A percentile compares a stretch with the other conserved stretches of the same genome.
Evolutionary conservation across 1,140 invertebrate species (phyloP).

Genomic region (Armadillidium nasatum): DNA sequence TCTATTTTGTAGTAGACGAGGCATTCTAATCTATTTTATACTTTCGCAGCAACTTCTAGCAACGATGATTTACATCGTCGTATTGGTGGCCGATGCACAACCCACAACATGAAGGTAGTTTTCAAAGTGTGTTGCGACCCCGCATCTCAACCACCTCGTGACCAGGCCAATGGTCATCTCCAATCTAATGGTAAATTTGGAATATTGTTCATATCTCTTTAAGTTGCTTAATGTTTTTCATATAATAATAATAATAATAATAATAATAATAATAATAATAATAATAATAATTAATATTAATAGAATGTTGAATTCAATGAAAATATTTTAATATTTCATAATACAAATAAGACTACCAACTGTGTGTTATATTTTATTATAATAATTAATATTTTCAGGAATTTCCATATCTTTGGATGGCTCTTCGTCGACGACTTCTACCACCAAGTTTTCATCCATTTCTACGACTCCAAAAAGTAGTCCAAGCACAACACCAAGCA

Average conservation of each 20-base stretch:
- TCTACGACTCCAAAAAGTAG: conserved; percentile 16
- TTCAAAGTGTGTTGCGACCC: conserved; percentile 66
- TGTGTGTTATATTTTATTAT: too few relatives aligned
- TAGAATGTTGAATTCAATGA: too few relatives aligned
- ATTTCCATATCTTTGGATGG: background rate
- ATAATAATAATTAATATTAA: background rate
- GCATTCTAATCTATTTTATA: too few relatives aligned
- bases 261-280: background rate
- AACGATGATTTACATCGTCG: conserved; percentile 83
- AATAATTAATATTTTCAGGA: conserved; percentile 18
- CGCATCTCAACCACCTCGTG: conserved; percentile 19
- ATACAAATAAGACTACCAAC: too few relatives aligned
- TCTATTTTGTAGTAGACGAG: too few relatives aligned
- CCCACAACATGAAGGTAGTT: conserved; percentile 92
- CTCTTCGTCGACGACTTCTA: conserved; percentile 10
- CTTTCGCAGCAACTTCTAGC: conserved; percentile 67
- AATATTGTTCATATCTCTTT: background rate
- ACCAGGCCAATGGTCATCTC: conserved; percentile 37
- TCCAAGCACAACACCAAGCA: conserved; percentile 18
- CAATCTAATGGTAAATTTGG: conserved; percentile 30
- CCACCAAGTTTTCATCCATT: conserved; percentile 14
- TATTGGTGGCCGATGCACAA: conserved; percentile 81
- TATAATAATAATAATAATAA: background rate
- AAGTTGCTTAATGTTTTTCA: background rate
- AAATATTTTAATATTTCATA: too few relatives aligned